Conservation (phyloP, 1,140 invertebrate species). For the Diorhabda elongata region DNA sequence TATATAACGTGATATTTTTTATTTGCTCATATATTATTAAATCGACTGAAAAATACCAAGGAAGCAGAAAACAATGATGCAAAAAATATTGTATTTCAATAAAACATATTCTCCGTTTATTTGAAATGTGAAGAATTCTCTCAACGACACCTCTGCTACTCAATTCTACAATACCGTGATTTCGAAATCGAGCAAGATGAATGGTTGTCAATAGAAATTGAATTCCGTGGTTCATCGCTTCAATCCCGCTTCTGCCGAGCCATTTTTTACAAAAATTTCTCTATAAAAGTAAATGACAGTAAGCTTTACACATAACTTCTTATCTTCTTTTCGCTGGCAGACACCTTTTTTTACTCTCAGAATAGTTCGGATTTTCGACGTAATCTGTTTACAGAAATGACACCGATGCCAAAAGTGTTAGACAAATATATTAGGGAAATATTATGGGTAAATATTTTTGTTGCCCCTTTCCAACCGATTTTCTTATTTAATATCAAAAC, state of each 20-base stretch:
- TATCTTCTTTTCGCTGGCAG: conserved; percentile 32
- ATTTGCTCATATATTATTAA: too few relatives aligned
- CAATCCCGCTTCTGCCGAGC: conserved; percentile 45
- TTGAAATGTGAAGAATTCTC: background rate
- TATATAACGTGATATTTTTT: too few relatives aligned
- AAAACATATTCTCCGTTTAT: background rate
- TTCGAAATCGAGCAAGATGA: conserved; percentile 37
- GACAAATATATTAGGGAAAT: background rate
- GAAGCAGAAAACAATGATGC: too few relatives aligned
- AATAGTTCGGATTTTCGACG: conserved; percentile 21
- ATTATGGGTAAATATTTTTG: background rate
- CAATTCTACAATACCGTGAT: conserved; percentile 3
- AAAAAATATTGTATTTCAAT: background rate
- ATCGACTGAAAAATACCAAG: too few relatives aligned
- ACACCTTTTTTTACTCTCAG: conserved; percentile 35
- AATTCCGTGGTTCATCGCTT: conserved; percentile 55
- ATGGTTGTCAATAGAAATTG: conserved; percentile 55
- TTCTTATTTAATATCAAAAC: conserved; percentile 3
- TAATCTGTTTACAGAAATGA: conserved; percentile 23
- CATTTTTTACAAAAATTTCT: conserved; percentile 40
- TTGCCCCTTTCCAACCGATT: background rate
- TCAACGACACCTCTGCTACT: conserved; percentile 2
- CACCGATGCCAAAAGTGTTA: background rate
- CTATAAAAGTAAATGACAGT: conserved; percentile 40
- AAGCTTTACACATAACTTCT: conserved; percentile 35